Evolutionary conservation across 1,140 invertebrate genomes (phyloP), one percentile per base, ranked within the genome.

Genomic region (Cydia fagiglandana): DNA sequence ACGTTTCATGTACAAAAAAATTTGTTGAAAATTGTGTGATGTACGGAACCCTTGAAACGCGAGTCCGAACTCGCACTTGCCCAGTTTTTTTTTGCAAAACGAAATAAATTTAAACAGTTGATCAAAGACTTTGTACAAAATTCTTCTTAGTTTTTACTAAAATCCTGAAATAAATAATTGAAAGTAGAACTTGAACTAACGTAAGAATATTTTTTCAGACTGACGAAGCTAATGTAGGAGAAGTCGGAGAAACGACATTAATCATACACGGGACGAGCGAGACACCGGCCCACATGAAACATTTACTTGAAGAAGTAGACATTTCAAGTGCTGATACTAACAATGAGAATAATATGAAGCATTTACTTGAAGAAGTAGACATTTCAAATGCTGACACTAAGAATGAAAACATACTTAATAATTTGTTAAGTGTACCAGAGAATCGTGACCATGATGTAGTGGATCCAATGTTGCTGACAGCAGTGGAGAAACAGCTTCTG

Each of bases 261-360:
- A 93, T 95, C 61, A 81, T 97, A 2, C 95, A 97, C 82, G 97
- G 97, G 28, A 97, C 96, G 0, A 93, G 93, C 79, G 87, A 94
- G 66, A 91, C 92, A 73, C 96, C 96, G 0, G 78, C 84, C 12
- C 95, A 97, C 78, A 94, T 95, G 88, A 86, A 85, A 79, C 79
- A 68, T 53, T 38, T 74, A 73, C 30, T 64, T 30, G 68, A 76
- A 47, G 20, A n/a, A 20, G 45, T 77, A 70, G n/a, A n/a, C n/a
- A 73, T 75, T 47, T 1, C 45, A 47, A 47, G 15, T 47, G 45
- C 4, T 47, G 45, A 47, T 9, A 73, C 75, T 45, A 73, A 80
- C 9, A 77, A 77, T 70, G 73, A 73, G n/a, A 50, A 70, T 68
- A 45, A 41, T 41, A 41, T 10, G 38, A 41, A 41, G 2, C 38